Evolutionary conservation across 2,113 vertebrate genomes (phyloP).

Genomic region (Campylomormyrus numenius): DNA sequence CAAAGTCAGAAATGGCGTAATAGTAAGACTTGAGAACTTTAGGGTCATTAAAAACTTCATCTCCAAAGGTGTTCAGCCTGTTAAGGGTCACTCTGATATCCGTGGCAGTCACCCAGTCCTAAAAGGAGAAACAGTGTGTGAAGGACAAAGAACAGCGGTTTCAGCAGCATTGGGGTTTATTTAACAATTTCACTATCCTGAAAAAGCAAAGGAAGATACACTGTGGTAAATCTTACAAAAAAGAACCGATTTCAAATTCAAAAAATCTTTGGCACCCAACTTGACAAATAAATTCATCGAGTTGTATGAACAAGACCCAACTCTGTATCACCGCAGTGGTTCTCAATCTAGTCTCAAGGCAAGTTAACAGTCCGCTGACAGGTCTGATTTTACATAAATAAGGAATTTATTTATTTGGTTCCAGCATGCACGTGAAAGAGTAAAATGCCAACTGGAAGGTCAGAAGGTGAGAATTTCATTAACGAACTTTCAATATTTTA

Average conservation of each 20-base stretch:
- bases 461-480: background rate
- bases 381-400: background rate
- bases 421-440: background rate
- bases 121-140: background rate
- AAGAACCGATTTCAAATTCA: background rate
- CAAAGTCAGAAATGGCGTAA: conserved; percentile 97
- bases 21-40: conserved; percentile 98
- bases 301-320: background rate
- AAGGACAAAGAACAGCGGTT: background rate
- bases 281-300: background rate
- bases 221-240: background rate
- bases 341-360: background rate
- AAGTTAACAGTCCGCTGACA: background rate
- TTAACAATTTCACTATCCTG: background rate
- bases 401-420: background rate
- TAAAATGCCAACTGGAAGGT: background rate
- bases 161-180: background rate
- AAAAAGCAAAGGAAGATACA: background rate
- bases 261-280: background rate
- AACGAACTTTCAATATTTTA: background rate
- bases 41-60: conserved; percentile 95
- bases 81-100: conserved; percentile 93
- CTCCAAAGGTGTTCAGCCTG: conserved; percentile 94
- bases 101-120: conserved; percentile 98
- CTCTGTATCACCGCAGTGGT: background rate